Evolutionary conservation across 2,113 vertebrate genomes (phyloP), one percentile per base, ranked within the genome.

Genomic region (Dicerorhinus sumatrensis): DNA sequence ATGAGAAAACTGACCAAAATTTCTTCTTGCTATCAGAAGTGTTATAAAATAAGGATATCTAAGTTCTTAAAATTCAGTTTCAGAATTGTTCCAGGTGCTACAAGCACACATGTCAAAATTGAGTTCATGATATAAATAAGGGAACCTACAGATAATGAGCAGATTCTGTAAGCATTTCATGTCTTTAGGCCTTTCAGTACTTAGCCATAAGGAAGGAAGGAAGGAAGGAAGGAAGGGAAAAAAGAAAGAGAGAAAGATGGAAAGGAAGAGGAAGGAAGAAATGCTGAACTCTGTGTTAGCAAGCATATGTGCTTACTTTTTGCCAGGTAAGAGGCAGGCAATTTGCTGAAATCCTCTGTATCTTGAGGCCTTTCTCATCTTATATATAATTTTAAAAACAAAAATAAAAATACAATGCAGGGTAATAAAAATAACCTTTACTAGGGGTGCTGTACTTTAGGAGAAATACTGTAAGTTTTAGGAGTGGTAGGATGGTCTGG

Each of bases 371-470:
- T 92, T 92, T 94, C 69, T 94, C 27, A 46, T 63, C 56, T 84
- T 63, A 75, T 9, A 31, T 33, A 25, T 89, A 36, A 80, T 83
- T 87, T 72, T 91, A 56, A 60, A 80, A 93, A 94, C 48, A 54
- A 54, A 54, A 75, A 48, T 1, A 75, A 60, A 72, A 73, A 80
- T 33, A 51, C 86, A 77, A 77, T n/a, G n/a, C 23, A 48, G 12
- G 11, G 5, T 94, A 48, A 94, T 51, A 60, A 84, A 96, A 88
- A 62, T 79, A 83, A 77, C 88, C 8, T 54, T 62, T 73, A 69
- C 8, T 25, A 17, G 29, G 29, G 56, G 3, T 10, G 13, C n/a
- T n/a, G 10, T 58, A 79, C 58, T 95, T 91, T 21, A 56, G 36
- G 63, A 89, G 36, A 87, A 95, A 69, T n/a, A 77, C 60, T 86